These are phyloP conservation scores for Ctenomys sociabilis DNA, from an alignment of 2,113 vertebrate species.

Conservation along the genomic window DNA sequence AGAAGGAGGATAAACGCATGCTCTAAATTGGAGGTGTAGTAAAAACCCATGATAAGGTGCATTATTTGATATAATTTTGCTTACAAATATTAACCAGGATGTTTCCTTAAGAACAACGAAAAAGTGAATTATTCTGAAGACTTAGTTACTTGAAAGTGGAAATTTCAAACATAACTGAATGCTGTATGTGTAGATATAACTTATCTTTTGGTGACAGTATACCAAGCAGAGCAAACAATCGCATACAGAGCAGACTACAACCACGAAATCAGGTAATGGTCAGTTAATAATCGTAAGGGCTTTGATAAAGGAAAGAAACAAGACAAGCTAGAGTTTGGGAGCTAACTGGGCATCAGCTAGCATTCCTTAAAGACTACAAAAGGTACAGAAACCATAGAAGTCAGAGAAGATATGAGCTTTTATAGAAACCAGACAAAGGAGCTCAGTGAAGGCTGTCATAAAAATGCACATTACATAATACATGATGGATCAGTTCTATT, in stretches of 20 bases:
- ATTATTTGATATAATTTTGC: not conserved
- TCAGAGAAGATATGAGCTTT: constrained; percentile 33
- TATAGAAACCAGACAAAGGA: constrained; percentile 69
- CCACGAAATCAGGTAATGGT: not conserved
- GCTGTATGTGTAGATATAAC: not conserved
- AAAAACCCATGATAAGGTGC: not conserved
- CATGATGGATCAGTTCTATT: constrained; percentile 88
- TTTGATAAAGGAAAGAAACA: not conserved
- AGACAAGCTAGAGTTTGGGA: not conserved
- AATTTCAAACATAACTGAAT: not conserved
- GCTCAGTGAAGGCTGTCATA: constrained; percentile 84
- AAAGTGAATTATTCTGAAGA: constrained; percentile 6
- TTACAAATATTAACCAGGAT: not conserved
- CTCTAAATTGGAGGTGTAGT: not conserved
- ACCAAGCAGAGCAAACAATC: not conserved
- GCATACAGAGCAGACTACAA: not conserved
- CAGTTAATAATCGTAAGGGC: not conserved
- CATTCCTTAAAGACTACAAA: constrained; percentile 74
- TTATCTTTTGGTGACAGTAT: not conserved
- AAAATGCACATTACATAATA: constrained; percentile 85
- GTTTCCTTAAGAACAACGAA: not conserved
- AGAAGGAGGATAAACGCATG: not conserved
- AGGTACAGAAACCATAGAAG: not conserved
- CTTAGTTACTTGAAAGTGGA: not conserved
- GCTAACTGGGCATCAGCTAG: constrained; percentile 70